These are phyloP conservation scores for Xiphophorus couchianus DNA, from an alignment of 2,113 vertebrate genomes.

Conservation along the genomic window DNA sequence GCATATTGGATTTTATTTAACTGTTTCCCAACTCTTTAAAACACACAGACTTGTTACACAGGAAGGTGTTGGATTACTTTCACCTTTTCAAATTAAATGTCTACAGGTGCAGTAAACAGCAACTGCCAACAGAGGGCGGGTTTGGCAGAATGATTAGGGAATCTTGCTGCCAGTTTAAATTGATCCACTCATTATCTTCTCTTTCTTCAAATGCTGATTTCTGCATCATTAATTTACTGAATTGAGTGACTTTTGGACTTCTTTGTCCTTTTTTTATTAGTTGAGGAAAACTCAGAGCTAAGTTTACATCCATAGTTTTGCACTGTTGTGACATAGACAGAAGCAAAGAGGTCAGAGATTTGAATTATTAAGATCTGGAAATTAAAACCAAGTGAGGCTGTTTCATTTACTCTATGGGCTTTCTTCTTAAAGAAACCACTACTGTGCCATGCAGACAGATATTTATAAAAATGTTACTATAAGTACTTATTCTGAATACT, in stretches of 20 bases:
- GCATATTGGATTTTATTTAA: background rate
- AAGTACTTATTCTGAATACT: slow-evolving; percentile 9
- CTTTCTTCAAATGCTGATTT: slow-evolving; percentile 6
- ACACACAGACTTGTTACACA: background rate
- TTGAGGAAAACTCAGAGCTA: background rate
- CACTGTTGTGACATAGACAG: background rate
- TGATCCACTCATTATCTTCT: background rate
- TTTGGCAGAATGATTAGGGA: slow-evolving; percentile 1
- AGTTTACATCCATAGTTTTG: background rate
- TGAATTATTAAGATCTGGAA: slow-evolving; percentile 66
- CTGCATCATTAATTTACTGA: background rate
- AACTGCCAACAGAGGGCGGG: slow-evolving; percentile 44
- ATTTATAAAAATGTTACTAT: background rate
- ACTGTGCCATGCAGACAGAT: slow-evolving; percentile 40
- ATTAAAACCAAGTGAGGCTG: slow-evolving; percentile 29
- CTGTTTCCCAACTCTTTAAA: background rate
- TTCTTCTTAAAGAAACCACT: slow-evolving; percentile 22
- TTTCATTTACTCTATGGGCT: slow-evolving; percentile 34
- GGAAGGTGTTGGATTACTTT: background rate
- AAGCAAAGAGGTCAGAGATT: background rate
- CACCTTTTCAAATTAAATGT: background rate
- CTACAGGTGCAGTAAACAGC: slow-evolving; percentile 19
- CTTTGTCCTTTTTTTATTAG: background rate
- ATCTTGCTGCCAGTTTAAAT: background rate
- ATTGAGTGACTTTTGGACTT: background rate